Base-by-base conservation (phyloP, 1,140 invertebrate genomes). In the Bombus superbus region DNA sequence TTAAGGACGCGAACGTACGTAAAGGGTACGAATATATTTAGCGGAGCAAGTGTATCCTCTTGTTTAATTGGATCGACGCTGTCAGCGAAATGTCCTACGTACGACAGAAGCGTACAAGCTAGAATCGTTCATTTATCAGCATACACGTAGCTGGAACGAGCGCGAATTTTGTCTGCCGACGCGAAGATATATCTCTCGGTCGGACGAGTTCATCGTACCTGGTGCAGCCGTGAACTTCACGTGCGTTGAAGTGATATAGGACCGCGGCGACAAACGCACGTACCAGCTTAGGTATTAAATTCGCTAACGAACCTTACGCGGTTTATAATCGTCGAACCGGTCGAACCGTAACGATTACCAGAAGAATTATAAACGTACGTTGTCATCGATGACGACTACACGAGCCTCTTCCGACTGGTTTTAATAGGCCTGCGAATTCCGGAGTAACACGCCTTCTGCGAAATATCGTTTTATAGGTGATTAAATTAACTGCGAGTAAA, bases 161-260 rank as follows among this genome's bases (percentile, higher is more conserved):
- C 1, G 25, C 11, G 22, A 42, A 71, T 42, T 42, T 22, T 15
- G 38, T 71, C 40, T 11, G 0, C 4, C 28, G 32, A 38, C 57
- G 1, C 38, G 22, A 1, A 18, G 38, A 42, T 73, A 13, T 32
- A 47, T 35, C 38, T 81, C 83, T 69, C 74, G 82, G 68, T 66
- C 83, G 69, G 83, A 86, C 80, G 88, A 78, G 89, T 90, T 90
- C 89, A 87, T 87, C 87, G 88, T 89, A 90, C 88, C 53, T 88
- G 66, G 81, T 28, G 87, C 85, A 86, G 86, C 85, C 66, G 84
- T 89, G 89, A 90, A 87, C 85, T 87, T 90, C 73, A 86, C 62
- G 77, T 86, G 85, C 78, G 87, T 89, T 89, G 82, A 90, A 90
- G 85, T 90, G 85, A 90, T 90, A 90, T 89, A 89, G 78, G 77